Evolutionary conservation across 2,888 invertebrate species (phyloP).

Genomic region (Bugulina stolonifera): DNA sequence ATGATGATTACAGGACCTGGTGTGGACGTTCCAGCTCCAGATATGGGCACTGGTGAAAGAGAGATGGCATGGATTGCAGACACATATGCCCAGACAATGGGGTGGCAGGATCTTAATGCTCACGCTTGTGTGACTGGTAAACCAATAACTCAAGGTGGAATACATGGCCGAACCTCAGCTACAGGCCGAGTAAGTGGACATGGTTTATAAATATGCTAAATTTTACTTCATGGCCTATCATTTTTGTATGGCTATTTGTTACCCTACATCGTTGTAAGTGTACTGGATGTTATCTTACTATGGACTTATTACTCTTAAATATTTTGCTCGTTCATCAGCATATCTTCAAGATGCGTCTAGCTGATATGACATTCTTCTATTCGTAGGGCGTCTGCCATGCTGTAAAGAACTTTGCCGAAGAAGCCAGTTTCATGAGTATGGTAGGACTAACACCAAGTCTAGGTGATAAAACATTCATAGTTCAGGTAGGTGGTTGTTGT

Average conservation of each 20-base stretch:
- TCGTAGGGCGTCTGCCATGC: conserved; percentile 68
- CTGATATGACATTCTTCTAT: too few species aligned
- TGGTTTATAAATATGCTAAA: too few species aligned
- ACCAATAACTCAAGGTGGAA: conserved; percentile 91
- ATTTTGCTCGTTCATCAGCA: too few species aligned
- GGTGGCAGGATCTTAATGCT: conserved; percentile 86
- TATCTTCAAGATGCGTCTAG: too few species aligned
- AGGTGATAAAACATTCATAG: conserved; percentile 90
- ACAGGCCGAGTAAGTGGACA: conserved; percentile 67
- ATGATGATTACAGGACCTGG: conserved; percentile 70
- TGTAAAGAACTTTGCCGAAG: conserved; percentile 85
- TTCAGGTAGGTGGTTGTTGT: conserved; percentile 66
- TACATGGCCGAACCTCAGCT: conserved; percentile 93
- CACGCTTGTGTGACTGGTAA: conserved; percentile 96
- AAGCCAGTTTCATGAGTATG: conserved; percentile 88
- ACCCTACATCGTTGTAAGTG: too few species aligned
- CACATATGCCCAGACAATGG: conserved; percentile 85
- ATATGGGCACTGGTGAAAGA: conserved; percentile 93
- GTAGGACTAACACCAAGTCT: conserved; percentile 90
- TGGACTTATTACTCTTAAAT: too few species aligned
- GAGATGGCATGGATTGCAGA: conserved; percentile 94
- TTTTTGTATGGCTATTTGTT: too few species aligned
- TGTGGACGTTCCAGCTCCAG: conserved; percentile 98
- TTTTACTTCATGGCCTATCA: too few species aligned
- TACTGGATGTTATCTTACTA: too few species aligned